Conservation (phyloP, 1,140 invertebrate genomes). For the Danaus melanippus region DNA sequence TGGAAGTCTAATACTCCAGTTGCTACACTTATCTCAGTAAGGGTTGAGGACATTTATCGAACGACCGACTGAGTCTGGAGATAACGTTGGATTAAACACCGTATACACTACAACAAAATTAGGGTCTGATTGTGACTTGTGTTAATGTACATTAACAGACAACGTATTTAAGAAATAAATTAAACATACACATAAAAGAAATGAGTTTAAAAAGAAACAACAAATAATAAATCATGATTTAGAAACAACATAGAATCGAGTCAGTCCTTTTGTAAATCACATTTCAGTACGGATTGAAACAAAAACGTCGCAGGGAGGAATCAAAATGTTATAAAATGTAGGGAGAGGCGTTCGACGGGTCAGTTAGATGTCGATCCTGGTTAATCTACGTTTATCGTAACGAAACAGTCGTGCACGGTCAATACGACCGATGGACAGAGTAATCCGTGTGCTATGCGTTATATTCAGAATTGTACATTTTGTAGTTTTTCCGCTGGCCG, state of each 20-base stretch:
- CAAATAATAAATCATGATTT: too few relatives aligned
- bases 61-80: conserved; percentile 29
- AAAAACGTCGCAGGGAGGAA: too few relatives aligned
- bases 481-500: conserved; percentile 23
- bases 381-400: conserved; percentile 35
- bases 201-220: too few relatives aligned
- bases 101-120: conserved; percentile 31
- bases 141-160: too few relatives aligned
- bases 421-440: conserved; percentile 27
- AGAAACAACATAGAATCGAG: too few relatives aligned
- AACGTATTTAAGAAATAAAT: too few relatives aligned
- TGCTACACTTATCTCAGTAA: conserved; percentile 21
- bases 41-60: conserved; percentile 37
- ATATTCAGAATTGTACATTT: conserved; percentile 29
- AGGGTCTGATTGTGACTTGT: conserved; percentile 6
- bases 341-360: conserved; percentile 13
- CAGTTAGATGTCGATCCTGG: conserved; percentile 24
- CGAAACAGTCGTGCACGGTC: conserved; percentile 29
- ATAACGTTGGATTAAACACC: conserved; percentile 40
- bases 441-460: conserved; percentile 31
- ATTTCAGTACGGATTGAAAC: too few relatives aligned
- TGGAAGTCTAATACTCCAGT: too few relatives aligned
- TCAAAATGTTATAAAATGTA: too few relatives aligned
- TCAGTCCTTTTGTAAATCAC: too few relatives aligned
- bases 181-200: too few relatives aligned